A percentile compares a stretch with the other conserved stretches of the same genome.
These are phyloP conservation scores for Aphidius colemani DNA, from an alignment of 2,888 invertebrate genomes.

Conservation along the genomic window DNA sequence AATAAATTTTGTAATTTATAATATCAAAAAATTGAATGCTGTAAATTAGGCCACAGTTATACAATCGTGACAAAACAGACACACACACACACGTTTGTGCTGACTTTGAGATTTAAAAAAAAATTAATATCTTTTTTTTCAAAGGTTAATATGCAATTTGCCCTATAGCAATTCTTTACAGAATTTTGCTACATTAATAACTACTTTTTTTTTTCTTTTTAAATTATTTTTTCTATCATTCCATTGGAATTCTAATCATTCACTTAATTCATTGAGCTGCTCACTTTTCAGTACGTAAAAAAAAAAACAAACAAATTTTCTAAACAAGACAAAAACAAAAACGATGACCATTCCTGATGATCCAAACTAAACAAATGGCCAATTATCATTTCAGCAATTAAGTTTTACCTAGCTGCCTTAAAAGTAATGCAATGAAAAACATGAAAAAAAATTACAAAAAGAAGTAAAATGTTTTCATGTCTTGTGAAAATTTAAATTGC, in stretches of 20 bases:
- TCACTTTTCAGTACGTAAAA: constrained; percentile 31
- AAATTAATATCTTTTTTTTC: constrained; percentile 19
- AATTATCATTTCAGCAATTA: constrained; percentile 46
- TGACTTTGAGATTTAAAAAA: constrained; percentile 26
- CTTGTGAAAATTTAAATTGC: constrained; percentile 22
- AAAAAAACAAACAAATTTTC: constrained; percentile 27
- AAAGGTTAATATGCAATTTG: constrained; percentile 1
- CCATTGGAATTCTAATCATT: constrained; percentile 13
- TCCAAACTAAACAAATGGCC: constrained; percentile 28
- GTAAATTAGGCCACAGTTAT: constrained; percentile 27
- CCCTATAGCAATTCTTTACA: no score
- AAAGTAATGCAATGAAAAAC: no score
- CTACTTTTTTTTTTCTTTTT: constrained; percentile 3
- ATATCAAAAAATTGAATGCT: no score
- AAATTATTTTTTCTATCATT: background rate
- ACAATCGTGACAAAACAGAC: constrained; percentile 46
- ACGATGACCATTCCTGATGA: constrained; percentile 26
- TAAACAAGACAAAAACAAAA: constrained; percentile 27
- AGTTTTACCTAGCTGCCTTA: no score
- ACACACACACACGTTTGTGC: constrained; percentile 36
- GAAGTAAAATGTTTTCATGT: constrained; percentile 37
- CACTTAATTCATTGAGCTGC: constrained; percentile 32
- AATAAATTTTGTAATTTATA: no score
- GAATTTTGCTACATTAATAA: no score
- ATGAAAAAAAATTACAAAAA: constrained; percentile 21